A percentile compares a stretch with the other conserved stretches of the same genome.
These are phyloP conservation scores for Bos javanicus DNA, from an alignment of 2,113 vertebrate genomes.

Conservation along the genomic window DNA sequence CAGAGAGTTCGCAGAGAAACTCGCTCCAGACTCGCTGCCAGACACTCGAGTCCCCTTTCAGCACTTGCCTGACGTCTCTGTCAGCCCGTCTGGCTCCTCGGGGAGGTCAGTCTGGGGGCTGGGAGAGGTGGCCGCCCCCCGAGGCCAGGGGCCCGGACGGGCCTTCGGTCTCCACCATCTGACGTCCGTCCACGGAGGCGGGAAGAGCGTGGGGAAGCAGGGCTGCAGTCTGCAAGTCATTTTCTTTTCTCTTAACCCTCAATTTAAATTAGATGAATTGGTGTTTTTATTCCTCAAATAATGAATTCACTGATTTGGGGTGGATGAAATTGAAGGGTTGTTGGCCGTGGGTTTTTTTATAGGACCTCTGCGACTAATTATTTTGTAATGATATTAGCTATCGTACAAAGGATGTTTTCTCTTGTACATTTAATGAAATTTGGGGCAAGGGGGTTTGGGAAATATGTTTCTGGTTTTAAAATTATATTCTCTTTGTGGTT, in stretches of 20 bases:
- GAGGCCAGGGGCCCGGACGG: slow-evolving; percentile 72
- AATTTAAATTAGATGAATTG: neutral
- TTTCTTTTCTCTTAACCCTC: neutral
- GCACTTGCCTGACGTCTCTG: slow-evolving; percentile 86
- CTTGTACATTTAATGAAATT: slow-evolving; percentile 40
- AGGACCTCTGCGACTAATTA: slow-evolving; percentile 38
- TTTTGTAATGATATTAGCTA: slow-evolving; percentile 32
- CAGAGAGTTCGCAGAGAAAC: slow-evolving; percentile 85
- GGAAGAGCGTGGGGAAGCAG: neutral
- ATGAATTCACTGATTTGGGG: neutral
- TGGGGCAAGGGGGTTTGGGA: neutral
- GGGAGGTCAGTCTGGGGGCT: slow-evolving; percentile 72
- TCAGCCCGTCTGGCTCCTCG: slow-evolving; percentile 85
- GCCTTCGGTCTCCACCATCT: slow-evolving; percentile 25
- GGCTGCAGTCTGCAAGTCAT: slow-evolving; percentile 40
- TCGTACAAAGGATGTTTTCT: slow-evolving; percentile 30
- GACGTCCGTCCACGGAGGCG: neutral
- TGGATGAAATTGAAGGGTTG: neutral
- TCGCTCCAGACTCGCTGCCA: slow-evolving; percentile 86
- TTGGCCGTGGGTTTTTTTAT: neutral
- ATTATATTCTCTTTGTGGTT: slow-evolving; percentile 14
- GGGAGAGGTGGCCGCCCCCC: slow-evolving; percentile 75
- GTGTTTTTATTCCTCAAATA: neutral
- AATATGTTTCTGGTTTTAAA: slow-evolving; percentile 50
- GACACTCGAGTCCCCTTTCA: slow-evolving; percentile 88